Percentiles rank a stretch among this genome's conserved stretches.
phyloP scores from a whole-genome alignment of 2,113 vertebrate species.

The Larimichthys polyactis region DNA sequence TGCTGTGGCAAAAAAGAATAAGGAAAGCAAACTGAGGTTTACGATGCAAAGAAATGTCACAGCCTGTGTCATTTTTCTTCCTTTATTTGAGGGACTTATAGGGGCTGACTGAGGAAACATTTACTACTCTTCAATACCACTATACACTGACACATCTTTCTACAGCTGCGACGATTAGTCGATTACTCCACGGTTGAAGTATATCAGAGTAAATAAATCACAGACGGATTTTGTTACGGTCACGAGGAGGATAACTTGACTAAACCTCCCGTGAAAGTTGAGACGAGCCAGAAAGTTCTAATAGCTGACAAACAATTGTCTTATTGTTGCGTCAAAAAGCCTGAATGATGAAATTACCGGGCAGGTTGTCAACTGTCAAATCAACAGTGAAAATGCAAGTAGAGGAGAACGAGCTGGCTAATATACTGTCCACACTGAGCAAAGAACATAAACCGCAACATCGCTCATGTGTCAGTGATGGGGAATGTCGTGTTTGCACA shows the following conservation, averaged over 20 bases:
- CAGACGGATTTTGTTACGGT: too few relatives aligned
- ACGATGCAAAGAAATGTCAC: neutral
- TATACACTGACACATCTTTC: neutral
- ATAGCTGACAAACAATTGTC: neutral
- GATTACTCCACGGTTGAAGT: neutral
- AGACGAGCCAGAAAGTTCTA: neutral
- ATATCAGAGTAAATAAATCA: neutral
- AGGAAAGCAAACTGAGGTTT: neutral
- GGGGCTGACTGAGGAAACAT: neutral
- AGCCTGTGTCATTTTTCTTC: neutral
- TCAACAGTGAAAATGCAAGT: neutral
- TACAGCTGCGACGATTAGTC: neutral
- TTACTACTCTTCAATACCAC: neutral
- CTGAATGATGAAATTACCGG: neutral
- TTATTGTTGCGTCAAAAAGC: neutral
- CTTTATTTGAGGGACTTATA: neutral
- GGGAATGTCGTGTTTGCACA: neutral
- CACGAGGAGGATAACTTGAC: neutral
- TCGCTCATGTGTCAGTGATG: neutral
- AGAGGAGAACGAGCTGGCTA: neutral
- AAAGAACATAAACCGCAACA: neutral
- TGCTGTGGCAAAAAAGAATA: slow-evolving; percentile 23
- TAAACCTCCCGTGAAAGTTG: neutral
- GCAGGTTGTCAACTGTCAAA: neutral
- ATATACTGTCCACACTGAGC: neutral